phyloP scores from a whole-genome alignment of 2,797 vertebrate species.

The Chelon auratus region DNA sequence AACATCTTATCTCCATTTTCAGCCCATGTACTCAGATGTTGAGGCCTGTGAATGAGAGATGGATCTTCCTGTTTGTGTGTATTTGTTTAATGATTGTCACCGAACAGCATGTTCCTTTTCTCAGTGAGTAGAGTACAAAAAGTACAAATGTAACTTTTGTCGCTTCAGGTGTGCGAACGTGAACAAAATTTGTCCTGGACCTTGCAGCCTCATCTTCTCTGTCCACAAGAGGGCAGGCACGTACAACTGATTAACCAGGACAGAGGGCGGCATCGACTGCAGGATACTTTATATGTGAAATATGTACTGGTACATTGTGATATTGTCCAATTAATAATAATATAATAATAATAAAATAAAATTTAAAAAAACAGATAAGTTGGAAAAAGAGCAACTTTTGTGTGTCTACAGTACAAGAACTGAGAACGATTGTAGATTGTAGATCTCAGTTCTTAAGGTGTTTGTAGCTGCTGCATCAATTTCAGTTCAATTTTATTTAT shows the following conservation, averaged over 20 bases:
- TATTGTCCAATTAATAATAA: too few species aligned
- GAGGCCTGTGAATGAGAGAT: slow-evolving; percentile 16
- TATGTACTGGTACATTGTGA: too few species aligned
- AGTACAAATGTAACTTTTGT: slow-evolving; percentile 1
- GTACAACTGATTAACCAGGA: slow-evolving; percentile 13
- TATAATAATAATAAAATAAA: too few species aligned
- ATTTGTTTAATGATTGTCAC: neutral
- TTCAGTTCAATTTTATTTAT: too few species aligned
- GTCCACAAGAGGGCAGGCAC: slow-evolving; percentile 71
- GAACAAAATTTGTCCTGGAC: neutral
- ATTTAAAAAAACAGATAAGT: too few species aligned
- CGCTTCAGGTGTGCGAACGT: neutral
- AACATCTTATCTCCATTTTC: slow-evolving; percentile 41
- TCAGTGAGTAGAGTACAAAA: neutral
- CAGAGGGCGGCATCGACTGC: neutral
- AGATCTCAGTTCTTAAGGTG: too few species aligned
- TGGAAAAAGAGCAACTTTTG: too few species aligned
- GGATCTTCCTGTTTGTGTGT: neutral
- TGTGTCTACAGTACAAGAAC: too few species aligned
- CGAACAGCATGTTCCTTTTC: neutral
- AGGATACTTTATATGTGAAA: too few species aligned
- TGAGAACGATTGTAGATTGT: too few species aligned
- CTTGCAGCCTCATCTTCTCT: neutral
- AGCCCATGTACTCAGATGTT: neutral
- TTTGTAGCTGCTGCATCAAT: too few species aligned